Conservation (phyloP, 2,888 invertebrate species). For the Allygus modestus region DNA sequence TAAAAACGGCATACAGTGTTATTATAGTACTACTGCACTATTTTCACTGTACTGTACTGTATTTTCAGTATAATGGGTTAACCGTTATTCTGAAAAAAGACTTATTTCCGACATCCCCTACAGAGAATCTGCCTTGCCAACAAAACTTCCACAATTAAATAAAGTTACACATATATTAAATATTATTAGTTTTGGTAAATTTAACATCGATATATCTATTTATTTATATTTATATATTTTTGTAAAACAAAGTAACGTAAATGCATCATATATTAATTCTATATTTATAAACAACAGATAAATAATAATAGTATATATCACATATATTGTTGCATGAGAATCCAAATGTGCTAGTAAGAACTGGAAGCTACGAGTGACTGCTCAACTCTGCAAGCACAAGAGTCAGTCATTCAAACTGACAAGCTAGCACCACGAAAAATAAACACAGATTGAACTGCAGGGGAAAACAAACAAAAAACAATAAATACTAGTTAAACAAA, state of each 20-base stretch:
- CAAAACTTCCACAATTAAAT: background rate
- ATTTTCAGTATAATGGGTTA: no score
- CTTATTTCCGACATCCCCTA: background rate
- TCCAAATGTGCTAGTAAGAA: conserved; percentile 34
- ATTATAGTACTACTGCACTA: no score
- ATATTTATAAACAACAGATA: conserved; percentile 62
- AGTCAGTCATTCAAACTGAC: background rate
- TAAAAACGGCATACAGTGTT: no score
- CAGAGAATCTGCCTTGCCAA: conserved; percentile 22
- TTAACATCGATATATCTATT: conserved; percentile 56
- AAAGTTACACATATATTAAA: conserved; percentile 44
- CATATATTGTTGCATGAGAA: conserved; percentile 59
- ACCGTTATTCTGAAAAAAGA: no score
- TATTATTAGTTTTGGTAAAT: conserved; percentile 54
- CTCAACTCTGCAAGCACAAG: conserved; percentile 42
- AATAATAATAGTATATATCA: conserved; percentile 58
- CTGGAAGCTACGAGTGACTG: conserved; percentile 15
- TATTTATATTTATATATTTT: conserved; percentile 44
- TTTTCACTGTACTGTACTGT: no score
- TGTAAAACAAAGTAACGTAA: conserved; percentile 49
- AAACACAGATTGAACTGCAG: background rate
- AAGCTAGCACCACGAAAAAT: conserved; percentile 2
- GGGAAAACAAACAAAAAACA: background rate
- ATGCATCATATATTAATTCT: conserved; percentile 42
- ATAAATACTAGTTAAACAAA: background rate